These are phyloP conservation scores for Myioborus miniatus DNA, from an alignment of 2,797 vertebrate genomes.

Conservation along the genomic window DNA sequence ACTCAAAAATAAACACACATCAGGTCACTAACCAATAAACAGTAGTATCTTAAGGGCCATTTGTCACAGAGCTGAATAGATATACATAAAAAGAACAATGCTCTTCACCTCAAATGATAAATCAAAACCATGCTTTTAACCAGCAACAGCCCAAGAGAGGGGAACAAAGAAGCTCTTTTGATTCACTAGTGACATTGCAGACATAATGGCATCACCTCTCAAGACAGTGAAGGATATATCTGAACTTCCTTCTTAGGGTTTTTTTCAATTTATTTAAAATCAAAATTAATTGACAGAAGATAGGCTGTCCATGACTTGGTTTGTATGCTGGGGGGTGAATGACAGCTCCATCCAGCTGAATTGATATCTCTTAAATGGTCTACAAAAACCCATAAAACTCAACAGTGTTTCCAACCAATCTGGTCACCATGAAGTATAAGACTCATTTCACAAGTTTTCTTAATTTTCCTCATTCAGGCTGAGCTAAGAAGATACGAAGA, in stretches of 20 bases:
- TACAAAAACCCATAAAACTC: not conserved
- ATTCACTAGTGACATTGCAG: not conserved
- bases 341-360: not conserved
- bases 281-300: not conserved
- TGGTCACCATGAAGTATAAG: not conserved
- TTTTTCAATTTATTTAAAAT: not conserved
- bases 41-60: not conserved
- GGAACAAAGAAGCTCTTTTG: not conserved
- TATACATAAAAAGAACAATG: not conserved
- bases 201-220: not conserved
- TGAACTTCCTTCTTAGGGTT: not conserved
- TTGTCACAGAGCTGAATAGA: not conserved
- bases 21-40: not conserved
- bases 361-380: not conserved
- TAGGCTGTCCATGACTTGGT: not conserved
- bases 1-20: not conserved
- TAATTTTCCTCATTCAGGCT: slow-evolving; percentile 23
- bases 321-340: not conserved
- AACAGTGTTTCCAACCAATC: not conserved
- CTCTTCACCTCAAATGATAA: not conserved
- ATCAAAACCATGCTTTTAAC: not conserved
- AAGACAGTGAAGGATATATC: not conserved
- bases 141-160: not conserved
- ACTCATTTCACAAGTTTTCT: not conserved
- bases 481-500: slow-evolving; percentile 13